Percentiles rank a stretch among this genome's conserved stretches.
Evolutionary conservation across 1,140 invertebrate genomes (phyloP).

Genomic region (Drosophila suzukii): DNA sequence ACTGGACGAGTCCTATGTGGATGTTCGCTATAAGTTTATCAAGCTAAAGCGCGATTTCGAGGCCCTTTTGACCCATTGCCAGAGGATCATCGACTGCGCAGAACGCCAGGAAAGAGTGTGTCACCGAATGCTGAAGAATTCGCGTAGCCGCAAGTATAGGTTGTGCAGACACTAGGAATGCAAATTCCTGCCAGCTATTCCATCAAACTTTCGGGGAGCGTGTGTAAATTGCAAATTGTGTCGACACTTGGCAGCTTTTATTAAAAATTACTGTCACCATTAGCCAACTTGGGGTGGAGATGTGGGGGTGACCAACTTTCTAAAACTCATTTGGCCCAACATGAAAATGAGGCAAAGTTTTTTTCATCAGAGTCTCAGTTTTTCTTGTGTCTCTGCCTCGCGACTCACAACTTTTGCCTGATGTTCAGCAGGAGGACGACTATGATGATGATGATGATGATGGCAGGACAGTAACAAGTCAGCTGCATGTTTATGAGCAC

Average conservation of each 20-base stretch:
- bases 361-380: slow-evolving; percentile 49
- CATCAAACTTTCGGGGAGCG: slow-evolving; percentile 26
- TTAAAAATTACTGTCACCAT: slow-evolving; percentile 77
- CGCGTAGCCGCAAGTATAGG: slow-evolving; percentile 9
- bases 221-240: slow-evolving; percentile 36
- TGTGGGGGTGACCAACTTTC: slow-evolving; percentile 40
- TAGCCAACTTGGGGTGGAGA: slow-evolving; percentile 36
- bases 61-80: slow-evolving; percentile 16
- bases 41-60: slow-evolving; percentile 51
- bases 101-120: slow-evolving; percentile 31
- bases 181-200: slow-evolving; percentile 16
- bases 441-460: slow-evolving; percentile 17
- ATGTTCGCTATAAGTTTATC: slow-evolving; percentile 58
- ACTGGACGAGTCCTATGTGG: slow-evolving; percentile 40
- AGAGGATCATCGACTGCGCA: slow-evolving; percentile 24
- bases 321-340: slow-evolving; percentile 74
- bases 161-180: slow-evolving; percentile 39
- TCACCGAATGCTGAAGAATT: slow-evolving; percentile 34
- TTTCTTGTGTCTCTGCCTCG: slow-evolving; percentile 11
- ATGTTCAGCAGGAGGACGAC: slow-evolving; percentile 26
- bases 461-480: slow-evolving; percentile 40
- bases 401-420: slow-evolving; percentile 26
- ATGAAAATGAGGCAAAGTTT: slow-evolving; percentile 73
- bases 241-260: slow-evolving; percentile 62
- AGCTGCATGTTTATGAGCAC: slow-evolving; percentile 53